These are phyloP conservation scores for Meiosimyza decipiens DNA, from an alignment of 2,888 invertebrate species.

Conservation along the genomic window DNA sequence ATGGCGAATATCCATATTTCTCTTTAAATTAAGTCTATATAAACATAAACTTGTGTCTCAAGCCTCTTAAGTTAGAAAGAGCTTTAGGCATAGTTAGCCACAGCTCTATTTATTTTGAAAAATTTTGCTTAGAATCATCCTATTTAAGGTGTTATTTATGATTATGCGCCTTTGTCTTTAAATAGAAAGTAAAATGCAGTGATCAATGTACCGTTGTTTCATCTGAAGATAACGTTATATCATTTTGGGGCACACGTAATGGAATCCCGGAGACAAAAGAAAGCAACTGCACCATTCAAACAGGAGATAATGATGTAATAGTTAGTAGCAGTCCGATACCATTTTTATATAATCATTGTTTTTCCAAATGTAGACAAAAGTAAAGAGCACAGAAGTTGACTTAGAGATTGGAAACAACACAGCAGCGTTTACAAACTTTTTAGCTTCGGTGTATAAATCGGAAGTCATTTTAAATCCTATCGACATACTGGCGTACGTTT, in stretches of 20 bases:
- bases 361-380: conserved; percentile 23
- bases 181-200: conserved; percentile 74
- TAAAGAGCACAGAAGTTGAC: conserved; percentile 46
- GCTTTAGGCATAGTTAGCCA: too few species aligned
- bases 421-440: conserved; percentile 65
- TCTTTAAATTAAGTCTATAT: too few species aligned
- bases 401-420: conserved; percentile 63
- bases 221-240: conserved; percentile 74
- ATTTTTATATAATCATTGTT: not conserved
- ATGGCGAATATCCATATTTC: too few species aligned
- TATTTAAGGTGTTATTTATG: too few species aligned
- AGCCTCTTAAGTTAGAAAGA: too few species aligned
- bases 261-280: conserved; percentile 59
- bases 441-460: conserved; percentile 66
- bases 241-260: conserved; percentile 76
- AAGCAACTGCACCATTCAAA: conserved; percentile 39
- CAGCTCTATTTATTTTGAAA: too few species aligned
- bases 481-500: conserved; percentile 69
- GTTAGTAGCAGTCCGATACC: not conserved
- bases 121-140: too few species aligned
- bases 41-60: too few species aligned
- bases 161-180: conserved; percentile 28
- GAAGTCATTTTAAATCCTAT: conserved; percentile 68
- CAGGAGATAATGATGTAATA: not conserved
- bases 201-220: conserved; percentile 75